A percentile compares a stretch with the other conserved stretches of the same genome.
These are phyloP conservation scores for Anguilla pacifica DNA, from an alignment of 2,797 vertebrate genomes.

Conservation along the genomic window DNA sequence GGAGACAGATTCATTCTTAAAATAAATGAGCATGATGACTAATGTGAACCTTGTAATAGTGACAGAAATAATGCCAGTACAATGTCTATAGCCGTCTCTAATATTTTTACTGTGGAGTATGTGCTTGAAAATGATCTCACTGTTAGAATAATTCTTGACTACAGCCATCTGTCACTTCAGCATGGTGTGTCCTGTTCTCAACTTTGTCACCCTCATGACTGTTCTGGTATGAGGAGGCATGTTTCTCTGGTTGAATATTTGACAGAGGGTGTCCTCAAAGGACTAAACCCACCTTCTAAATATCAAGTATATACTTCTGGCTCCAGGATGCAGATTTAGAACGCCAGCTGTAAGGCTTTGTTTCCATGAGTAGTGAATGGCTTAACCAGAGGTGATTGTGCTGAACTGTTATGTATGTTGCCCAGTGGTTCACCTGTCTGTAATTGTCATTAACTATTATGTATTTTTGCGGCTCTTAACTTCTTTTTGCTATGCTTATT, in stretches of 20 bases:
- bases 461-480: not conserved
- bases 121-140: not conserved
- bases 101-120: not conserved
- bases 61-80: not conserved
- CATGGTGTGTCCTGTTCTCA: not conserved
- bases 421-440: not conserved
- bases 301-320: too few species aligned
- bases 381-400: not conserved
- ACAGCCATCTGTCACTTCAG: not conserved
- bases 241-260: not conserved
- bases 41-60: constrained; percentile 5
- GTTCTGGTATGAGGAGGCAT: not conserved
- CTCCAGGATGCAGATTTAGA: too few species aligned
- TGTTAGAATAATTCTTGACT: not conserved
- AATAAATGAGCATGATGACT: not conserved
- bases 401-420: not conserved
- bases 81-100: not conserved
- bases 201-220: not conserved
- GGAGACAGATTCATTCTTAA: not conserved
- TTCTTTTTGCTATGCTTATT: not conserved
- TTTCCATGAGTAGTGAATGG: too few species aligned
- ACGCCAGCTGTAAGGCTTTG: too few species aligned
- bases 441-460: not conserved
- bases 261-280: too few species aligned
- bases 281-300: too few species aligned